A percentile compares a stretch with the other conserved stretches of the same genome.
Conservation (phyloP, 2,113 vertebrate species). For the Nothoprocta pentlandii region DNA sequence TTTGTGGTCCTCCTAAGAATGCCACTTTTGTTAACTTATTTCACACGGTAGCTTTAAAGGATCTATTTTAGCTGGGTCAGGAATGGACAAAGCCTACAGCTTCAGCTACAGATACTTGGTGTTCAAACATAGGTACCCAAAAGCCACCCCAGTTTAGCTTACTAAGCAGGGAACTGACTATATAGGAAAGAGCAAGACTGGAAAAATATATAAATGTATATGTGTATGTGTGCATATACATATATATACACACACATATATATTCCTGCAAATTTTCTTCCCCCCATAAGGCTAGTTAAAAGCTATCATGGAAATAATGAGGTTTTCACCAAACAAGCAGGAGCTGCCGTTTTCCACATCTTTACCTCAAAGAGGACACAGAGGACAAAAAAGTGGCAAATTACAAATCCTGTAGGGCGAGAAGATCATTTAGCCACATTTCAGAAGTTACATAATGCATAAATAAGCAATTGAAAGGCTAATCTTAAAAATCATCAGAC, state of each 20-base stretch:
- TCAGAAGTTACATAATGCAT: accelerated
- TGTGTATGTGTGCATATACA: too few relatives aligned
- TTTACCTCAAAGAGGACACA: neutral
- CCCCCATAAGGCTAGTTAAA: neutral
- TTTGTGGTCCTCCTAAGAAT: neutral
- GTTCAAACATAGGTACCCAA: neutral
- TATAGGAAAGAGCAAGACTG: accelerated
- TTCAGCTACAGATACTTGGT: neutral
- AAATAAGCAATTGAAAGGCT: neutral
- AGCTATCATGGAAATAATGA: accelerated
- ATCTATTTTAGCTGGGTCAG: neutral
- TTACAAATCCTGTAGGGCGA: accelerated
- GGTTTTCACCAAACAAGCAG: neutral
- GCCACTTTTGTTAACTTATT: too few relatives aligned
- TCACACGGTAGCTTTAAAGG: neutral
- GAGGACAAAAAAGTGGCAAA: neutral
- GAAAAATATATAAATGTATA: too few relatives aligned
- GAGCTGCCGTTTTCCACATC: accelerated
- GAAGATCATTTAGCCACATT: accelerated
- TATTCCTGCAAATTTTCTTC: neutral
- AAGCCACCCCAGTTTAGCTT: accelerated
- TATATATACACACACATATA: too few relatives aligned
- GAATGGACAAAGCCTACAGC: neutral
- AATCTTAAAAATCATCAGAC: neutral
- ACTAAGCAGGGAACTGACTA: accelerated